A percentile compares a stretch with the other conserved stretches of the same genome.
Conservation (phyloP, 2,888 invertebrate species). For the Xestia sexstrigata region DNA sequence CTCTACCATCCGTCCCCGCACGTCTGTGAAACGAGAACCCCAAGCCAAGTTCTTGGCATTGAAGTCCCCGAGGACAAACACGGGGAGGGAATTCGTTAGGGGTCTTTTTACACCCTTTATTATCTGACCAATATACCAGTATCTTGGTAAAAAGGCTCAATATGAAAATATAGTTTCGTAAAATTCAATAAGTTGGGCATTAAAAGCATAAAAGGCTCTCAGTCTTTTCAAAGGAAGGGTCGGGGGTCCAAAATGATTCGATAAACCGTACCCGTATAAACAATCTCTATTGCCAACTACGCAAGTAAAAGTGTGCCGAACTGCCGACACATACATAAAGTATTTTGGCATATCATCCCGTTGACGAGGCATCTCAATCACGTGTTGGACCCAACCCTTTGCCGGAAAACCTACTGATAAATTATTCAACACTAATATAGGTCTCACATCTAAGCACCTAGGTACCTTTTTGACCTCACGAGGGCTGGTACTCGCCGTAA, state of each 20-base stretch:
- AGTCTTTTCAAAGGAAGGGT: conserved; percentile 12
- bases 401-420: conserved; percentile 32
- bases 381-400: conserved; percentile 43
- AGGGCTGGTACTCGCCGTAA: conserved; percentile 48
- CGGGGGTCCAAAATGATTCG: conserved; percentile 26
- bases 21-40: no score
- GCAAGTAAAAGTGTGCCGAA: conserved; percentile 12
- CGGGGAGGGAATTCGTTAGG: no score
- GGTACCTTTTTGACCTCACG: conserved; percentile 43
- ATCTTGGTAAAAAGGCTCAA: background rate
- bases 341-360: conserved; percentile 10
- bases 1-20: no score
- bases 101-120: no score
- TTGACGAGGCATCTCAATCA: conserved; percentile 45
- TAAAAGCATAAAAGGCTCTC: conserved; percentile 13
- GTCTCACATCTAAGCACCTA: conserved; percentile 42
- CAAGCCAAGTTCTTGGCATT: no score
- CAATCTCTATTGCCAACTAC: conserved; percentile 17
- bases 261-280: conserved; percentile 43
- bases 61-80: no score
- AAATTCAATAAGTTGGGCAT: conserved; percentile 9
- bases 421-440: conserved; percentile 47
- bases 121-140: background rate
- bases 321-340: conserved; percentile 23
- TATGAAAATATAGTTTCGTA: background rate